Percentiles rank a stretch among this genome's conserved stretches.
These are phyloP conservation scores for Agapornis canus DNA, from an alignment of 2,797 vertebrate genomes.

Conservation along the genomic window DNA sequence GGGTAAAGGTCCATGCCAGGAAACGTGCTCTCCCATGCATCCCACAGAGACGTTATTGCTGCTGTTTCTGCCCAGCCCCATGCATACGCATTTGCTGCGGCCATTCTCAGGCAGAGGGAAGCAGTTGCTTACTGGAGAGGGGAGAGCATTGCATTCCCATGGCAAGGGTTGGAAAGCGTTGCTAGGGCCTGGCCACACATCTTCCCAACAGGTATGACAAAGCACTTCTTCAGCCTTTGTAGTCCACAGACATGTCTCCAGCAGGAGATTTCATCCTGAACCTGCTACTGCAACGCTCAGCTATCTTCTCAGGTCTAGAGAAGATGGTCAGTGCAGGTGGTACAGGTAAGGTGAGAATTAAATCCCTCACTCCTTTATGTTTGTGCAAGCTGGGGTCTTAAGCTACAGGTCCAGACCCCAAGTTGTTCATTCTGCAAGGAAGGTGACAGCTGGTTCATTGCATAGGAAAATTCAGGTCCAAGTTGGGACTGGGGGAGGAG, in stretches of 20 bases:
- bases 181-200: neutral
- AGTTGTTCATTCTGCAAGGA: neutral
- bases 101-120: neutral
- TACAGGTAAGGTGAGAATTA: neutral
- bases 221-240: neutral
- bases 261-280: neutral
- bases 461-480: neutral
- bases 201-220: neutral
- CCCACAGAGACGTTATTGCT: neutral
- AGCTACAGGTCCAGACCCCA: neutral
- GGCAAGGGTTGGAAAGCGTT: neutral
- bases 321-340: neutral
- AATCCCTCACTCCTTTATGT: neutral
- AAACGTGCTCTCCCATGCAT: neutral
- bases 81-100: neutral
- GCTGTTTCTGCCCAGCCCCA: neutral
- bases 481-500: neutral
- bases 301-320: neutral
- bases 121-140: neutral
- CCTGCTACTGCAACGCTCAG: neutral
- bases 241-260: neutral
- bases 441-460: neutral
- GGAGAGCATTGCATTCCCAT: accelerated
- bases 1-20: neutral
- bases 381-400: neutral